Base-by-base conservation (phyloP, 2,797 vertebrate genomes). In the Eleutherodactylus coqui region DNA sequence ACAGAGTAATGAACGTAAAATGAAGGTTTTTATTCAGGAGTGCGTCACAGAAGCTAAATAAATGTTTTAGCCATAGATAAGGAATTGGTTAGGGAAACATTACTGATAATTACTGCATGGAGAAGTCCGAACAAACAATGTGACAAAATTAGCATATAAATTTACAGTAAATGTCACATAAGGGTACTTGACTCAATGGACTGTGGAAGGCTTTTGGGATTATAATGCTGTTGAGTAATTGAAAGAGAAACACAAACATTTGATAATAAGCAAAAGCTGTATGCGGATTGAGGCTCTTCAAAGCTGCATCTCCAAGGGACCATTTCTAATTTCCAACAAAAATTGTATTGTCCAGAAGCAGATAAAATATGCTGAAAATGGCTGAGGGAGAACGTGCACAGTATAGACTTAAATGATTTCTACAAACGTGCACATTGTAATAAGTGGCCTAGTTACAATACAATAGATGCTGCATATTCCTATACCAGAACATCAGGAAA, bases 191-290 rank as follows among this genome's bases (percentile, higher is more conserved):
- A 81, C 79, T 81, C 79, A 81, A 69, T 81, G 79, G 62, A 51
- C 79, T 69, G 62, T 81, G 62, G 38, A 69, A 81, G 51, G 79
- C 29, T 67, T 49, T 81, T 81, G 79, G 79, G 43, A 38, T 81
- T 69, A 69, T 36, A 81, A 81, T 49, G 58, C 60, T 47, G 43
- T 21, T 14, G 41, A 69, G 43, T 81, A 51, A 81, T 67, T 70
- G 43, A 81, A 81, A 81, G 79, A 51, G 62, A 81, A 81, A 81
- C 29, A 70, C 62, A 81, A 81, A 81, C 79, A 81, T 62, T 81
- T 69, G n/a, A 69, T 81, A 81, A 81, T 69, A 69, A 79, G 77
- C 77, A 36, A 49, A 34, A 81, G 41, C 60, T 69, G 62, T 34
- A 36, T 69, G 45, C 6, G 62, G 79, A 49, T 27, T 51, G 6